phyloP scores from a whole-genome alignment of 1,140 invertebrate genomes.

The Orius insidiosus region DNA sequence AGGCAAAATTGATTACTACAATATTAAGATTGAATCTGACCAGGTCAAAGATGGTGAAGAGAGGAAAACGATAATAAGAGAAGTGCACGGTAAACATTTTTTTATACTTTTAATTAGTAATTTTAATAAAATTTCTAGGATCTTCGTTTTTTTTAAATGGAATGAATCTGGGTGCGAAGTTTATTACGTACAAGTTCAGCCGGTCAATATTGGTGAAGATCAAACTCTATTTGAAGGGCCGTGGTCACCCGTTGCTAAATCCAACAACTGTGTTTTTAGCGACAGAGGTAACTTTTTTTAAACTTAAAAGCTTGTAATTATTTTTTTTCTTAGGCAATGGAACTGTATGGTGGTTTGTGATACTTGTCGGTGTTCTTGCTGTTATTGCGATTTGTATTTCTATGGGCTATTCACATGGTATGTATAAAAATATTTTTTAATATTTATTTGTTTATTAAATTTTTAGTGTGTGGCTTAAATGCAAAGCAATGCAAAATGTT shows the following conservation, averaged over 20 bases:
- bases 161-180: too few species aligned
- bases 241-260: slow-evolving; percentile 28
- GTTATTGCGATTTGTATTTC: slow-evolving; percentile 20
- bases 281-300: too few species aligned
- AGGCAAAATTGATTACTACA: slow-evolving; percentile 5
- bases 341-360: not conserved
- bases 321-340: slow-evolving; percentile 2
- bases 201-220: slow-evolving; percentile 26
- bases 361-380: slow-evolving; percentile 27
- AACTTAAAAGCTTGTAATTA: too few species aligned
- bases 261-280: slow-evolving; percentile 6
- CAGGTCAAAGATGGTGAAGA: not conserved
- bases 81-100: too few species aligned
- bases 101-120: too few species aligned
- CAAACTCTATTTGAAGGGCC: slow-evolving; percentile 24
- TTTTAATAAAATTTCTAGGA: too few species aligned
- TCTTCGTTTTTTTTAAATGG: too few species aligned
- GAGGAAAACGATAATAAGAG: too few species aligned
- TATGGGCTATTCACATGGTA: slow-evolving; percentile 25
- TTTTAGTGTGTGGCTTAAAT: slow-evolving; percentile 30
- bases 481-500: slow-evolving; percentile 32
- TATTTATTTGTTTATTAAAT: slow-evolving; percentile 6
- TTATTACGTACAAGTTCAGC: slow-evolving; percentile 22
- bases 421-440: slow-evolving; percentile 11
- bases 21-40: slow-evolving; percentile 1